Conservation (phyloP, 2,113 vertebrate genomes). For the Coracopsis vasa region DNA sequence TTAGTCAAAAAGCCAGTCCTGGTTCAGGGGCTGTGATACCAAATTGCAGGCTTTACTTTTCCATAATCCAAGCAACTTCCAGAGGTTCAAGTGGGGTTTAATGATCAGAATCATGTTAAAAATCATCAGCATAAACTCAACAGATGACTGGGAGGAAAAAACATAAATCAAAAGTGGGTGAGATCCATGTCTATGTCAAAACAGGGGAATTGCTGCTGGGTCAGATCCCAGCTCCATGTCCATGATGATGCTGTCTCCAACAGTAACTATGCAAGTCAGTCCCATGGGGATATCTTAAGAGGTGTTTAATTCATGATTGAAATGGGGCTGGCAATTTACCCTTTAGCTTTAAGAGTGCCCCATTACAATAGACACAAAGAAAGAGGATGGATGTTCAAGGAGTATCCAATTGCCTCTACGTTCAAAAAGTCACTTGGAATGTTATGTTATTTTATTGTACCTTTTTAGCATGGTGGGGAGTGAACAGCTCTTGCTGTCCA, state of each 20-base stretch:
- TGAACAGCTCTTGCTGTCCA: not conserved
- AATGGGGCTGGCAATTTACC: not conserved
- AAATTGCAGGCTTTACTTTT: not conserved
- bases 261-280: not conserved
- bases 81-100: not conserved
- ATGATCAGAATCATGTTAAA: not conserved
- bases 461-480: not conserved
- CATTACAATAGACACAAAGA: not conserved
- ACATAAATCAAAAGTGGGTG: not conserved
- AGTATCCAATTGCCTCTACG: not conserved
- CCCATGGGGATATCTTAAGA: not conserved
- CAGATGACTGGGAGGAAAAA: not conserved
- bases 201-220: not conserved
- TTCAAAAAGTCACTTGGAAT: not conserved
- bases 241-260: not conserved
- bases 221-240: not conserved
- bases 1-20: not conserved
- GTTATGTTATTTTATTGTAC: not conserved
- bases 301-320: not conserved
- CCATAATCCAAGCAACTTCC: not conserved
- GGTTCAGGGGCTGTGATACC: too few species aligned
- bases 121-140: not conserved
- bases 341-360: not conserved
- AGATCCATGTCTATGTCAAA: not conserved
- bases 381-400: not conserved